Conservation (phyloP, 2,888 invertebrate species). For the Ichneumoninae sp. region DNA sequence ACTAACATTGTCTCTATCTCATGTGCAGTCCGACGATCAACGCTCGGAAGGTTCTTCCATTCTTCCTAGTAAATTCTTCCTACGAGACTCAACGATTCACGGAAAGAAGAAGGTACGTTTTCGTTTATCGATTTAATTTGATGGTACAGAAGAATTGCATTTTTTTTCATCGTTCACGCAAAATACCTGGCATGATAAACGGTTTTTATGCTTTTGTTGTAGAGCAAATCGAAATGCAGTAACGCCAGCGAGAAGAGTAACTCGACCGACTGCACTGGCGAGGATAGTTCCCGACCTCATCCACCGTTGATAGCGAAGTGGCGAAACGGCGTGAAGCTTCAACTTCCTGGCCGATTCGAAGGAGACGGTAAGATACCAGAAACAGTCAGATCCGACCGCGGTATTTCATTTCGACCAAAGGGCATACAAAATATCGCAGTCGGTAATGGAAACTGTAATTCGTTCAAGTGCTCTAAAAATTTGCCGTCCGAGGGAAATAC, state of each 20-base stretch:
- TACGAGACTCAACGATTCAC: constrained; percentile 86
- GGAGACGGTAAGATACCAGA: constrained; percentile 87
- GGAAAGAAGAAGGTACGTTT: constrained; percentile 81
- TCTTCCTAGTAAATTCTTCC: constrained; percentile 88
- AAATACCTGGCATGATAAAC: background rate
- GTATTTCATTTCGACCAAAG: background rate
- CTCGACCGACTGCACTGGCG: constrained; percentile 77
- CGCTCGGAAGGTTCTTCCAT: constrained; percentile 90
- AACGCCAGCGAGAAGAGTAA: constrained; percentile 79
- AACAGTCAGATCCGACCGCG: constrained; percentile 53
- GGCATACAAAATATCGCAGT: background rate
- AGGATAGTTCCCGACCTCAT: constrained; percentile 79
- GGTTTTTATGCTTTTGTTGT: background rate
- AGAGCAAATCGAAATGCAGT: constrained; percentile 80
- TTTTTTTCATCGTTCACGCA: constrained; percentile 20
- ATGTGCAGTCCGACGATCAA: constrained; percentile 89
- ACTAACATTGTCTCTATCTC: constrained; percentile 31
- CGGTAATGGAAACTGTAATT: background rate
- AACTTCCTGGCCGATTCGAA: constrained; percentile 87
- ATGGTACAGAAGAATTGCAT: background rate
- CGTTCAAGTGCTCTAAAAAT: background rate
- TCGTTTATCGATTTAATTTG: constrained; percentile 7
- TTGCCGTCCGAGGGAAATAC: background rate
- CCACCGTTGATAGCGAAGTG: constrained; percentile 89
- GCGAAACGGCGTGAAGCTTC: constrained; percentile 89